These are phyloP conservation scores for Caenorhabditis zanzibari DNA, from an alignment of 2,888 invertebrate genomes.

Conservation along the genomic window DNA sequence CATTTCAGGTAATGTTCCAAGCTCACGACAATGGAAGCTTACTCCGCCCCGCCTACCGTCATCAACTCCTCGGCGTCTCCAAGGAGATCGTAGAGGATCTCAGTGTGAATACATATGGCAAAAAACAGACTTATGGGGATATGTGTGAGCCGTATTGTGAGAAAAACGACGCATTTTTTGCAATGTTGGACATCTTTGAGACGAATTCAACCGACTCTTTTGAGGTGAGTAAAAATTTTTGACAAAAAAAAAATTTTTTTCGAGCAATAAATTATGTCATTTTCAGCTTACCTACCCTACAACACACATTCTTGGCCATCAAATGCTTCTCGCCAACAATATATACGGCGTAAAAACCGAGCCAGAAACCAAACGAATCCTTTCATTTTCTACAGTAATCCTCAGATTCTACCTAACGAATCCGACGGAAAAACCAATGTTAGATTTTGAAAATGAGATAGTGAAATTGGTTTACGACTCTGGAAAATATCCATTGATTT, in stretches of 20 bases:
- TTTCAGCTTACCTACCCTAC: slow-evolving; percentile 75
- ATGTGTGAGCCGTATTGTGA: slow-evolving; percentile 78
- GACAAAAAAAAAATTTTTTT: slow-evolving; percentile 7
- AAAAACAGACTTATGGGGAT: slow-evolving; percentile 55
- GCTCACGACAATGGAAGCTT: slow-evolving; percentile 70
- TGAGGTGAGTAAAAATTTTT: slow-evolving; percentile 39
- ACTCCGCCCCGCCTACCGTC: slow-evolving; percentile 56
- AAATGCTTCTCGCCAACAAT: slow-evolving; percentile 73
- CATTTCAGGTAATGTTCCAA: slow-evolving; percentile 68
- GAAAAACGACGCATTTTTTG: slow-evolving; percentile 75
- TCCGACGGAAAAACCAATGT: slow-evolving; percentile 58
- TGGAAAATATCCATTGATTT: slow-evolving; percentile 68
- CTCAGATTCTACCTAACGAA: slow-evolving; percentile 73
- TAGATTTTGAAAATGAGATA: slow-evolving; percentile 72
- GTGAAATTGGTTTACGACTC: slow-evolving; percentile 71
- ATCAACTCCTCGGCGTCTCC: slow-evolving; percentile 62
- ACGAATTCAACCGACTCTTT: slow-evolving; percentile 63
- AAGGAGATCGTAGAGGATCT: slow-evolving; percentile 59
- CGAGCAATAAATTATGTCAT: too few relatives aligned
- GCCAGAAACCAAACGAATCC: slow-evolving; percentile 37
- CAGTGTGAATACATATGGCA: slow-evolving; percentile 32
- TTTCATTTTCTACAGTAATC: slow-evolving; percentile 67
- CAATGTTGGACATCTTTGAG: slow-evolving; percentile 66
- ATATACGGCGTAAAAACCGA: slow-evolving; percentile 70
- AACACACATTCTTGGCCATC: slow-evolving; percentile 69